Evolutionary conservation across 2,888 invertebrate genomes (phyloP).

Genomic region (Melanophora roralis): DNA sequence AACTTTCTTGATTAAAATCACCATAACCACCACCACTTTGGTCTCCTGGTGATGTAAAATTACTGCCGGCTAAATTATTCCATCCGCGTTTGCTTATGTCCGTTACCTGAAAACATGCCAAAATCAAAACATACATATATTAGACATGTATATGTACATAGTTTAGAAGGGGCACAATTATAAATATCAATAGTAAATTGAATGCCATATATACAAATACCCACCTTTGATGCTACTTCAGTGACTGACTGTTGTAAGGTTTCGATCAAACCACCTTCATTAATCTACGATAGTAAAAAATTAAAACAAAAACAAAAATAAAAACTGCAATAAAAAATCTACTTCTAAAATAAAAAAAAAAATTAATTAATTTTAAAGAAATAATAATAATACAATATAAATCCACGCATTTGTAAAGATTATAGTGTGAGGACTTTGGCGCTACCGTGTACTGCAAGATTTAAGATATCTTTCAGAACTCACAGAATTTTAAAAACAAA

Average conservation of each 20-base stretch:
- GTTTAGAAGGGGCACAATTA: no score
- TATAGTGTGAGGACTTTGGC: no score
- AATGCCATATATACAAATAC: conserved; percentile 63
- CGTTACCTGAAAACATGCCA: conserved; percentile 79
- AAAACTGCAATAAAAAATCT: conserved; percentile 54
- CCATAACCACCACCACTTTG: conserved; percentile 68
- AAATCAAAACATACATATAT: background rate
- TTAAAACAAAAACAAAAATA: conserved; percentile 60
- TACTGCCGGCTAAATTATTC: conserved; percentile 80
- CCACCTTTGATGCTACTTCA: conserved; percentile 82
- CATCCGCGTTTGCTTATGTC: conserved; percentile 84
- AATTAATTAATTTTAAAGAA: no score
- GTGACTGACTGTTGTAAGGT: conserved; percentile 82
- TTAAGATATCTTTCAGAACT: no score
- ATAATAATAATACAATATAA: no score
- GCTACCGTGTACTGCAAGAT: no score
- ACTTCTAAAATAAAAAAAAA: background rate
- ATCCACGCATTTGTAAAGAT: no score
- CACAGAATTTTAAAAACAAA: no score
- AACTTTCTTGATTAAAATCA: conserved; percentile 71
- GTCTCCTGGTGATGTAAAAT: conserved; percentile 76
- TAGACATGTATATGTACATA: background rate
- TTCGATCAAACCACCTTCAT: conserved; percentile 83
- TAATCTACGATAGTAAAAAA: conserved; percentile 79
- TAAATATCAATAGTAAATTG: background rate